Conservation (phyloP, 2,888 invertebrate genomes). For the Drosophila testacea region DNA sequence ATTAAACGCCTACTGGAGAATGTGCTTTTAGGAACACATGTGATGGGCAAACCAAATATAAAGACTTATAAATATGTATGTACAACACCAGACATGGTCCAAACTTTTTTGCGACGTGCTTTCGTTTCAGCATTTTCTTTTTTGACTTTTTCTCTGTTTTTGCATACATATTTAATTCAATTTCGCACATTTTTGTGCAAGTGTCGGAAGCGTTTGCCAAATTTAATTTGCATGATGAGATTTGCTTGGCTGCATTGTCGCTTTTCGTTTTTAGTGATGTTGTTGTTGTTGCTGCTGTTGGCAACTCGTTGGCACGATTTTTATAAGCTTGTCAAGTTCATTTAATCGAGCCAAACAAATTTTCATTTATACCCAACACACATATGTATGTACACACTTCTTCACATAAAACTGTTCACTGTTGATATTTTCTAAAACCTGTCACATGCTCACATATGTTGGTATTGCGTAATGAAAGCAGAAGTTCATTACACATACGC, state of each 20-base stretch:
- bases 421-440: conserved; percentile 58
- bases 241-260: conserved; percentile 63
- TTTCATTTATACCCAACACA: conserved; percentile 58
- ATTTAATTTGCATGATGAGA: conserved; percentile 80
- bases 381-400: conserved; percentile 3
- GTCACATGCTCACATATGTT: conserved; percentile 38
- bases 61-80: conserved; percentile 17
- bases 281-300: conserved; percentile 36
- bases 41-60: neutral
- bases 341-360: conserved; percentile 69
- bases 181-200: conserved; percentile 75
- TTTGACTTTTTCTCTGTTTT: conserved; percentile 44
- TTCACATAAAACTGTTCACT: conserved; percentile 5
- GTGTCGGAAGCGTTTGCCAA: conserved; percentile 76
- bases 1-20: neutral
- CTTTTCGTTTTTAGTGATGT: conserved; percentile 1
- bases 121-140: conserved; percentile 8
- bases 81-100: conserved; percentile 22
- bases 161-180: conserved; percentile 79
- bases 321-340: conserved; percentile 66
- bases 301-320: conserved; percentile 74
- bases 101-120: conserved; percentile 60
- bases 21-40: conserved; percentile 13
- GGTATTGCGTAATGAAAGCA: conserved; percentile 20
- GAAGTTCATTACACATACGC: conserved; percentile 52